These are phyloP conservation scores for Setophaga petechia DNA, from an alignment of 2,113 vertebrate genomes.

Conservation along the genomic window DNA sequence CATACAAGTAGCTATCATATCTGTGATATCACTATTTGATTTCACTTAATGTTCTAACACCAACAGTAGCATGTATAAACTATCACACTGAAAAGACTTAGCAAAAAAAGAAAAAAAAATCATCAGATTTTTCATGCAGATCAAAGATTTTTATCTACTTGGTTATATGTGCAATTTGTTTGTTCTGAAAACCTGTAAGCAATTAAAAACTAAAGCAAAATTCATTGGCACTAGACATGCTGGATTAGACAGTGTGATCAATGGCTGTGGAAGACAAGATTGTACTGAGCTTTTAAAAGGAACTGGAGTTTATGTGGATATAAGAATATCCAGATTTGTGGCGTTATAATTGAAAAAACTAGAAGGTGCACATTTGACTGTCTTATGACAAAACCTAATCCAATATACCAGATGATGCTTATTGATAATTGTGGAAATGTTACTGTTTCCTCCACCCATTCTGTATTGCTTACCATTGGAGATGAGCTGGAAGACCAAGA, in stretches of 20 bases:
- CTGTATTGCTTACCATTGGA: not conserved
- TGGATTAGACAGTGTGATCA: not conserved
- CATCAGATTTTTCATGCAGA: not conserved
- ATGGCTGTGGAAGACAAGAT: not conserved
- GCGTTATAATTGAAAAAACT: not conserved
- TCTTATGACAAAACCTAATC: not conserved
- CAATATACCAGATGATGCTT: not conserved
- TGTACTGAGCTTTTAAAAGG: not conserved
- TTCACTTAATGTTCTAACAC: not conserved
- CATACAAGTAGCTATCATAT: not conserved
- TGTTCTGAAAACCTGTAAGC: not conserved
- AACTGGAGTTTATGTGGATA: not conserved
- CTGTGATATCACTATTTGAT: not conserved
- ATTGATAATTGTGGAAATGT: not conserved
- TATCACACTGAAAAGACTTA: not conserved
- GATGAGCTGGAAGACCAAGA: not conserved
- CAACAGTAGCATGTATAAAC: not conserved
- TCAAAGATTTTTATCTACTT: not conserved
- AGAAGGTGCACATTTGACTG: not conserved
- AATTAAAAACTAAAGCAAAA: not conserved
- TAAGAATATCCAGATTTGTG: not conserved
- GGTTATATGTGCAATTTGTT: not conserved
- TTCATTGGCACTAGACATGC: rapidly evolving
- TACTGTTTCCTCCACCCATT: not conserved
- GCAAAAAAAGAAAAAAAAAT: not conserved